Base-by-base conservation (phyloP, 2,797 vertebrate species). In the Sardinella longiceps region DNA sequence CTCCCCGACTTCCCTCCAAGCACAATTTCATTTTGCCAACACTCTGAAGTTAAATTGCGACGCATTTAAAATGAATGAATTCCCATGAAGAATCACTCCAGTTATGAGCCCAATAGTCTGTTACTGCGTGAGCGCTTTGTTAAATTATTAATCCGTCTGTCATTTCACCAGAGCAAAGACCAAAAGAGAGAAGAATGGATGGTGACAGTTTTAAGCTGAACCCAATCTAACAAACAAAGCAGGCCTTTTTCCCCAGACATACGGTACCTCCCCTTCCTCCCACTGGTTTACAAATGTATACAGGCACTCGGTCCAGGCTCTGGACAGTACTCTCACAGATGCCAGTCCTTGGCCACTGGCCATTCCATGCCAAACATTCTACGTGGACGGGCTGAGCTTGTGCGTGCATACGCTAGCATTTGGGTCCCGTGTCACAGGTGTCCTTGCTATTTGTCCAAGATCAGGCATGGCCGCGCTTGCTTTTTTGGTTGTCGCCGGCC, bases 41-140 rank as follows among this genome's bases (percentile, higher is more conserved):
- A 2, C 56, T 85, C 45, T 58, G 33, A 82, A 84, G 87, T 90
- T 85, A 87, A 82, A 81, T 66, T 70, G 80, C 23, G 86, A 86
- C 83, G 85, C 84, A 87, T 92, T 92, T 87, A 82, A 85, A 87
- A 88, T 82, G 90, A 91, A 90, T 83, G 87, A 83, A 89, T 85
- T 88, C 83, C 84, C 46, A 30, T 70, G 63, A 70, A 70, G 30
- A 70, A 70, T 70, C 63, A 70, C 63, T 30, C 28, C 63, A 30
- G 63, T 70, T 70, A 70, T 70, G 63, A 70, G 30, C 20, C 28
- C 63, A 18, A 70, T 70, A 3, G 30, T 70, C 63, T 20, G 10
- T 84, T 25, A 74, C 80, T 70, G 25, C 1, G 43, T 70, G 63
- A 33, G 25, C 28, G 30, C 11, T 37, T n/a, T 20, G 2, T 5